Evolutionary conservation across 2,113 vertebrate genomes (phyloP).

Genomic region (Stegostoma tigrinum): DNA sequence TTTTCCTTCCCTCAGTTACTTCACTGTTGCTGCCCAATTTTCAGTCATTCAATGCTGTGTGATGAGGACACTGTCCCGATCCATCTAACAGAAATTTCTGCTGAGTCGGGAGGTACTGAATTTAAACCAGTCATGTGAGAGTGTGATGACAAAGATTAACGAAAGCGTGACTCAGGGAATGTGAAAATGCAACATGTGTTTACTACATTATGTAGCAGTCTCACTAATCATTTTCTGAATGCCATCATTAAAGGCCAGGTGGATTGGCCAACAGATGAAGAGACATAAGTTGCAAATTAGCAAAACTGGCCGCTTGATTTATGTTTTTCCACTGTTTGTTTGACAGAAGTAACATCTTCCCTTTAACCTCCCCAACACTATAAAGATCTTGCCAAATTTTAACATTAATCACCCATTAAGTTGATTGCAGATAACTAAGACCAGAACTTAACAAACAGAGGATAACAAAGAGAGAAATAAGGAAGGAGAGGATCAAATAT

Average conservation of each 20-base stretch:
- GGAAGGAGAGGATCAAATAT: no score
- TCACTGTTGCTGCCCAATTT: neutral
- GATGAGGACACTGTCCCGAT: neutral
- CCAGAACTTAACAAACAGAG: neutral
- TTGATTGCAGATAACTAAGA: neutral
- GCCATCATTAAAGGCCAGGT: neutral
- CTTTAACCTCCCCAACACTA: neutral
- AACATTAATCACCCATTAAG: neutral
- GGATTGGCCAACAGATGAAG: neutral
- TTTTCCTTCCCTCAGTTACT: neutral
- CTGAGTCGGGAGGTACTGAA: neutral
- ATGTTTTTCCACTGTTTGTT: neutral
- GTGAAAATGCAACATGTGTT: neutral
- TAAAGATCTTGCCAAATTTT: neutral
- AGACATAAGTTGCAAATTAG: neutral
- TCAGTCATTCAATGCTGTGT: neutral
- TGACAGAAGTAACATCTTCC: neutral
- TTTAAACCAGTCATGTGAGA: neutral
- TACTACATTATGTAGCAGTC: neutral
- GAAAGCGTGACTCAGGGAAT: neutral
- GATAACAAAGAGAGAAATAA: no score
- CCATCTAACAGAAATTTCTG: neutral
- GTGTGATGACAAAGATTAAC: neutral
- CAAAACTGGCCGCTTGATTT: neutral
- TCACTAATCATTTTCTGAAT: neutral